Evolutionary conservation across 1,140 invertebrate species (phyloP).

Genomic region (Neodiprion lecontei): DNA sequence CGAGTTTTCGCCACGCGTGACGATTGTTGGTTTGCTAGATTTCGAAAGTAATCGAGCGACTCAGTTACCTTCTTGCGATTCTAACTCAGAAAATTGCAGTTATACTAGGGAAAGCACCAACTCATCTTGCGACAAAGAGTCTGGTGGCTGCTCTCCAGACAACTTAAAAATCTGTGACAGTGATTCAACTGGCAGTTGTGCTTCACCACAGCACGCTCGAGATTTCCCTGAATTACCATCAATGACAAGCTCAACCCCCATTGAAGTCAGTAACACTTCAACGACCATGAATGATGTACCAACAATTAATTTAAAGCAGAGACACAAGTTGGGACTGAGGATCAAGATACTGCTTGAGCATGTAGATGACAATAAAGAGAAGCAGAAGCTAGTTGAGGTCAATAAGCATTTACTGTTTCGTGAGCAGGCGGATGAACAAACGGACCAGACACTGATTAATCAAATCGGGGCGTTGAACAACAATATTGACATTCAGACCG

Average conservation of each 20-base stretch:
- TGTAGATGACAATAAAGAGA: slow-evolving; percentile 34
- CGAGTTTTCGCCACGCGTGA: too few relatives aligned
- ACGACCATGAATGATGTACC: neutral
- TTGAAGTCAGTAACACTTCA: neutral
- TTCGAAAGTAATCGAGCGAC: neutral
- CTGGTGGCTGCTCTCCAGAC: too few relatives aligned
- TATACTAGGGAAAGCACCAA: too few relatives aligned
- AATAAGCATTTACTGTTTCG: slow-evolving; percentile 35
- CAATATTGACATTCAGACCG: slow-evolving; percentile 24
- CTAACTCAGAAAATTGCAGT: neutral
- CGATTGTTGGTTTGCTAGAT: too few relatives aligned
- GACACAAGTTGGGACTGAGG: slow-evolving; percentile 30
- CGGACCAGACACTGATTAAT: slow-evolving; percentile 25
- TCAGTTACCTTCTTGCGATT: neutral
- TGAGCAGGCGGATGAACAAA: slow-evolving; percentile 22
- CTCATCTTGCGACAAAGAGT: too few relatives aligned
- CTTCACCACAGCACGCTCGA: too few relatives aligned
- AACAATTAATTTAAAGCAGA: neutral
- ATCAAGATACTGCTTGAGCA: slow-evolving; percentile 37
- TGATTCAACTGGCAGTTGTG: too few relatives aligned
- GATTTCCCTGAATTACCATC: too few relatives aligned
- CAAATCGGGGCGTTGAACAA: slow-evolving; percentile 35
- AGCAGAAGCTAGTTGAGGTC: slow-evolving; percentile 33
- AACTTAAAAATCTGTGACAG: too few relatives aligned
- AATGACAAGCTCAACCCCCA: too few relatives aligned